These are phyloP conservation scores for Paragorgia papillata DNA, from an alignment of 92 coral and sea anemone genomes.

Conservation along the genomic window DNA sequence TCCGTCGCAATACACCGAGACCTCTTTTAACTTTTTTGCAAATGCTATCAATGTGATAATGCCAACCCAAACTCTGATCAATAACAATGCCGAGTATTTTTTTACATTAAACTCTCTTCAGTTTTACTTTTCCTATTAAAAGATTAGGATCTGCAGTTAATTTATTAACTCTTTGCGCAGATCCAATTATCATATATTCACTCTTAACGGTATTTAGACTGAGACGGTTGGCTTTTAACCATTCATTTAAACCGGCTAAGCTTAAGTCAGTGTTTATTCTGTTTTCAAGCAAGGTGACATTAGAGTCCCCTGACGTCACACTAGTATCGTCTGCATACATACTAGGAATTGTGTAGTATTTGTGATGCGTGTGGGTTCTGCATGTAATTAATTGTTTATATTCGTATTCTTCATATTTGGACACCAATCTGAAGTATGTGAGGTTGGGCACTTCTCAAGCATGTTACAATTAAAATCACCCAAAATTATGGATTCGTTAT, in stretches of 20 bases:
- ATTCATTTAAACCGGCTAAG: neutral
- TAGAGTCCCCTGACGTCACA: neutral
- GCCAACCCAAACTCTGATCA: constrained; percentile 51
- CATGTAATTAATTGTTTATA: too few species aligned
- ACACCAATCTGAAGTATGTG: too few species aligned
- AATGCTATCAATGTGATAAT: constrained; percentile 9
- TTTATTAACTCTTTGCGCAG: neutral
- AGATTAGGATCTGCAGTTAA: neutral
- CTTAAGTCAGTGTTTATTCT: constrained; percentile 1
- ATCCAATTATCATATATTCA: constrained; percentile 20
- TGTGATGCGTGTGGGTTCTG: too few species aligned
- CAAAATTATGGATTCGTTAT: too few species aligned
- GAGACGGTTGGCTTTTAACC: constrained; percentile 7
- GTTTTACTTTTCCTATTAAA: neutral
- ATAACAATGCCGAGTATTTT: constrained; percentile 46
- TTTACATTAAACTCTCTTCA: constrained; percentile 26
- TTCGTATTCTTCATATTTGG: too few species aligned
- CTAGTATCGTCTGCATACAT: constrained; percentile 31
- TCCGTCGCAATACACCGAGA: constrained; percentile 11
- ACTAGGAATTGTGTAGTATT: neutral
- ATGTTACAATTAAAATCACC: too few species aligned
- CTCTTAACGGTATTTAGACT: constrained; percentile 11
- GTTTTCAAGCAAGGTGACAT: constrained; percentile 9
- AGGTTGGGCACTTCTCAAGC: too few species aligned
- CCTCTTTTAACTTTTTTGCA: constrained; percentile 27